Base-by-base conservation (phyloP, 64 coral and sea anemone species). In the Stichodactyla mertensii region DNA sequence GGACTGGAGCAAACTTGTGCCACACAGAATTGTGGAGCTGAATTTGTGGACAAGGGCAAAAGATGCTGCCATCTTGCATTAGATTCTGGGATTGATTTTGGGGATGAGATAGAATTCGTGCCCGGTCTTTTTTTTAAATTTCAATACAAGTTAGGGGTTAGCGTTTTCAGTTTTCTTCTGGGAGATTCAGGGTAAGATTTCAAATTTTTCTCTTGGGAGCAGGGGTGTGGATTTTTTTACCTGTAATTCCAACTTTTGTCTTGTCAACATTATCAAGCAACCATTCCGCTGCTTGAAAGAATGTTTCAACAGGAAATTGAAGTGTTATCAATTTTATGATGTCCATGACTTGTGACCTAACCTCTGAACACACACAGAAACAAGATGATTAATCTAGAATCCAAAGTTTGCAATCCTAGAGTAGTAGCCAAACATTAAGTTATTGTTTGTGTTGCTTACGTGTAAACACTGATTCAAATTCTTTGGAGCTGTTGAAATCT, bases 271-370 rank as follows among this genome's bases (percentile, higher is more conserved):
- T 90, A 85, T 97, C 87, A 64, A 88, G 80, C 16, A 97, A 70
- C 91, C 88, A 90, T n/a, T 93, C 91, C 51, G 94, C 91, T 88
- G 85, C 87, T 80, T 88, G 83, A 27, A 93, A 51, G 51, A 97
- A 97, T 22, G 94, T 86, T 15, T 93, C 94, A 59, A 89, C 80
- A 51, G 94, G 94, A 86, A 93, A 90, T 0, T 83, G 74, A 19
- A 93, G 62, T 59, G 88, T 82, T 77, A 97, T 71, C 20, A 54
- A 31, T 52, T 87, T 86, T 0, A 97, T 51, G 2, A 97, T 90
- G 60, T 97, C 94, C 94, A 97, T 97, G 28, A 78, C 77, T 67
- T 97, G 91, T 9, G 91, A 89, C 15, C 94, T 86, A 54, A 97
- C 91, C 88, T 93, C 94, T 97, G 84, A 71, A 74, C 12, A 31